These are phyloP conservation scores for Fistularia tabacaria DNA, from an alignment of 2,797 vertebrate species.

Conservation along the genomic window DNA sequence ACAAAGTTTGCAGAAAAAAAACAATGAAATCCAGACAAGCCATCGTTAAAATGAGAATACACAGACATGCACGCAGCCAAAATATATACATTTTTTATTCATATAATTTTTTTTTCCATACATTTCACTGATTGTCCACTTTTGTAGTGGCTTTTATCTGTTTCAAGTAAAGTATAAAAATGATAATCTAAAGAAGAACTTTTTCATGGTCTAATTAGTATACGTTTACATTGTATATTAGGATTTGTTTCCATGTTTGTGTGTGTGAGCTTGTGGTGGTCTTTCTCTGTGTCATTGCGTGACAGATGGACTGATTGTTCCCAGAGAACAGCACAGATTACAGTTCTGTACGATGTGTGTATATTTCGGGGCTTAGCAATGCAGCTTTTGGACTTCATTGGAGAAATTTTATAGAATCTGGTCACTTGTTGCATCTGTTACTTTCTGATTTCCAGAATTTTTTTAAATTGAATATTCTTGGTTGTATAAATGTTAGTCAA, in stretches of 20 bases:
- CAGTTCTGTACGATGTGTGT: slow-evolving; percentile 24
- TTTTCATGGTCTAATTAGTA: too few relatives aligned
- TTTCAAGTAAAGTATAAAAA: too few relatives aligned
- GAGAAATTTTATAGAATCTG: slow-evolving; percentile 22
- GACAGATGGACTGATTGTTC: slow-evolving; percentile 56
- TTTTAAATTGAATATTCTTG: slow-evolving; percentile 24
- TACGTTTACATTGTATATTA: background rate
- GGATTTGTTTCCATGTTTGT: background rate
- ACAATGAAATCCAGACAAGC: background rate
- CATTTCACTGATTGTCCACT: background rate
- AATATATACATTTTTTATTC: background rate
- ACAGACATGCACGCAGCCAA: too few relatives aligned
- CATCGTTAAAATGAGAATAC: too few relatives aligned
- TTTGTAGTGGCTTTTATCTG: too few relatives aligned
- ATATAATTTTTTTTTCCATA: background rate
- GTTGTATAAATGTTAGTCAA: background rate
- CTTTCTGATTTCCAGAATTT: slow-evolving; percentile 17
- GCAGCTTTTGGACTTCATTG: slow-evolving; percentile 18
- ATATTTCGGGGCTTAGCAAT: slow-evolving; percentile 32
- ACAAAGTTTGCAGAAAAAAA: background rate
- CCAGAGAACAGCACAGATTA: slow-evolving; percentile 58
- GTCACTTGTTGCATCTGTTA: slow-evolving; percentile 17
- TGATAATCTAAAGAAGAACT: too few relatives aligned
- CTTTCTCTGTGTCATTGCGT: slow-evolving; percentile 17
- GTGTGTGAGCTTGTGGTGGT: background rate